phyloP scores from a whole-genome alignment of 2,797 vertebrate genomes.

The Poecilia gillii region DNA sequence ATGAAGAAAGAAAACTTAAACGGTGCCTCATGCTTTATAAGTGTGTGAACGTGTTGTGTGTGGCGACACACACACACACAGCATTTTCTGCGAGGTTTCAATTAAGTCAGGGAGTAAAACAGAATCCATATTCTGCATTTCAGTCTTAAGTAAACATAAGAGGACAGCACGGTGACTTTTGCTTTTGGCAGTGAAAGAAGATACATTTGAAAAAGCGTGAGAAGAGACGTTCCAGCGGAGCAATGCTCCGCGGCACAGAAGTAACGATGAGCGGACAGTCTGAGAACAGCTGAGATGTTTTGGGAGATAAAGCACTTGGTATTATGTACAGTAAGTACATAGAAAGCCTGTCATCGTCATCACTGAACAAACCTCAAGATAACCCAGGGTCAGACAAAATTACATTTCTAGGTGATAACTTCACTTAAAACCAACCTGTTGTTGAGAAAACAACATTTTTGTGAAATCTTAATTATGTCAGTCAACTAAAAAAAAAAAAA shows the following conservation, averaged over 20 bases:
- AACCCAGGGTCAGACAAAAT: neutral
- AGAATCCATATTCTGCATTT: neutral
- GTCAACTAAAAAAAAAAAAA: neutral
- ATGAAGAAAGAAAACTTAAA: constrained; percentile 25
- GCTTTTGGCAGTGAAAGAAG: constrained; percentile 50
- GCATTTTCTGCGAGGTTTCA: neutral
- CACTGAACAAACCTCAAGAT: neutral
- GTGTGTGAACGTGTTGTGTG: neutral
- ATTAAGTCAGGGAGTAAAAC: constrained; percentile 4
- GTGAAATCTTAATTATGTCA: neutral
- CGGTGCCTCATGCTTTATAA: constrained; percentile 18
- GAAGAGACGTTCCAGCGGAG: neutral
- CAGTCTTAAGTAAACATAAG: constrained; percentile 23
- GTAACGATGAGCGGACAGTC: constrained; percentile 1
- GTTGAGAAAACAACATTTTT: neutral
- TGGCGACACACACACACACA: neutral
- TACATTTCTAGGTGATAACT: neutral
- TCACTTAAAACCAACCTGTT: neutral
- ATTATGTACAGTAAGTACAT: constrained; percentile 26
- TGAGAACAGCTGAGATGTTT: constrained; percentile 19
- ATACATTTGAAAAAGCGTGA: neutral
- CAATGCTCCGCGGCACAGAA: neutral
- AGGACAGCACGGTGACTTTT: neutral
- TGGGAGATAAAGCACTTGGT: constrained; percentile 65
- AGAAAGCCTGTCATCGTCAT: neutral